A percentile compares a stretch with the other conserved stretches of the same genome.
Conservation (phyloP, 1,140 invertebrate genomes). For the Aleiodes sp. region DNA sequence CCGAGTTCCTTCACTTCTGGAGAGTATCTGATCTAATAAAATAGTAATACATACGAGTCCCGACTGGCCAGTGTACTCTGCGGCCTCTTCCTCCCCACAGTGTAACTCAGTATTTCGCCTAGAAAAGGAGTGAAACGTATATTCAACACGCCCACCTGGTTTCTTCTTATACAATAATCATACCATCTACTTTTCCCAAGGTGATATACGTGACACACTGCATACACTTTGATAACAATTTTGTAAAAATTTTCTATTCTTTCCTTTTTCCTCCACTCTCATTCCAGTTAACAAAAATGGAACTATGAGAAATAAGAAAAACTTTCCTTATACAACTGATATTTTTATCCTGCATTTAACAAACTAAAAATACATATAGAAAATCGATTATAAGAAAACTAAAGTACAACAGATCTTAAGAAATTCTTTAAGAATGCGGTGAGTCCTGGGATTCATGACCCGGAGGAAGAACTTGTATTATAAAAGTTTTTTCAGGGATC, state of each 20-base stretch:
- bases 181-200: neutral
- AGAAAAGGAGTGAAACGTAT: neutral
- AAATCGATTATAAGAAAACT: slow-evolving; percentile 19
- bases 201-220: too few species aligned
- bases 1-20: slow-evolving; percentile 8
- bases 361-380: slow-evolving; percentile 6
- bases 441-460: slow-evolving; percentile 27
- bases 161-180: neutral
- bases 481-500: slow-evolving; percentile 27
- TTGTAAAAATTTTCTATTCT: too few species aligned
- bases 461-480: slow-evolving; percentile 33
- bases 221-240: too few species aligned
- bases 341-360: too few species aligned
- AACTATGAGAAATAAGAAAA: too few species aligned
- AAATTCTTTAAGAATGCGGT: slow-evolving; percentile 17
- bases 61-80: neutral
- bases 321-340: too few species aligned
- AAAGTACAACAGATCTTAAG: neutral
- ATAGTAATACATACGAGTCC: slow-evolving; percentile 42
- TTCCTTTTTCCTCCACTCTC: too few species aligned
- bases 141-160: neutral
- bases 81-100: neutral
- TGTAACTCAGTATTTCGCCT: too few species aligned
- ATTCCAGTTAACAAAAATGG: too few species aligned
- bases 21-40: slow-evolving; percentile 48